Percentiles rank a stretch among this genome's conserved stretches.
Evolutionary conservation across 2,888 invertebrate genomes (phyloP).

Genomic region (Clanis bilineata): DNA sequence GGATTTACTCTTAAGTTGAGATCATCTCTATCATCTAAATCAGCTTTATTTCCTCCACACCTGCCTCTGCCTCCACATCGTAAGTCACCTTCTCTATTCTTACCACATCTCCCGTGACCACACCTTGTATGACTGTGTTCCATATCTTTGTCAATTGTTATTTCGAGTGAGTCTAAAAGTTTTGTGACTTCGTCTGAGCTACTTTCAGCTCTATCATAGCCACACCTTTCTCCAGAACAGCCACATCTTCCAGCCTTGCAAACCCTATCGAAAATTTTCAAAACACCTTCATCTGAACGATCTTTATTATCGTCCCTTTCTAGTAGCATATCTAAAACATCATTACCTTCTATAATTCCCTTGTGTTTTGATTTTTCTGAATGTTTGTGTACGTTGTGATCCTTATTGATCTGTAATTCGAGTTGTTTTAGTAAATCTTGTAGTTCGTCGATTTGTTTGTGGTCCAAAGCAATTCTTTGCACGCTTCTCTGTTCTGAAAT

Average conservation of each 20-base stretch:
- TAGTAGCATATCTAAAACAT: background rate
- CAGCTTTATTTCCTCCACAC: constrained; percentile 9
- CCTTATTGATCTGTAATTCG: background rate
- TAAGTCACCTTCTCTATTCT: background rate
- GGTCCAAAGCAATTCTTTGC: background rate
- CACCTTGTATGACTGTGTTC: constrained; percentile 5
- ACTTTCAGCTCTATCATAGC: constrained; percentile 14
- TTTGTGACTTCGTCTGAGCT: constrained; percentile 2
- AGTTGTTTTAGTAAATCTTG: background rate
- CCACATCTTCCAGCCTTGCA: constrained; percentile 21
- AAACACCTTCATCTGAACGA: background rate
- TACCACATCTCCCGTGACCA: background rate
- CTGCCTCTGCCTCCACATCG: constrained; percentile 20
- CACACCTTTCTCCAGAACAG: constrained; percentile 5
- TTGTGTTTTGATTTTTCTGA: background rate
- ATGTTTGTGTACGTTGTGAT: background rate
- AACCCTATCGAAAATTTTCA: constrained; percentile 15
- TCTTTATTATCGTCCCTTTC: background rate
- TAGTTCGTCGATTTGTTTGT: background rate
- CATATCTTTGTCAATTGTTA: background rate
- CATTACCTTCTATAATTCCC: background rate
- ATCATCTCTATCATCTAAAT: constrained; percentile 5
- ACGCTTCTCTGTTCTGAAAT: background rate
- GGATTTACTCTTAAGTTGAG: background rate
- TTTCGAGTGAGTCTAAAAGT: background rate